phyloP scores from a whole-genome alignment of 2,888 invertebrate genomes.

The Operophtera brumata region DNA sequence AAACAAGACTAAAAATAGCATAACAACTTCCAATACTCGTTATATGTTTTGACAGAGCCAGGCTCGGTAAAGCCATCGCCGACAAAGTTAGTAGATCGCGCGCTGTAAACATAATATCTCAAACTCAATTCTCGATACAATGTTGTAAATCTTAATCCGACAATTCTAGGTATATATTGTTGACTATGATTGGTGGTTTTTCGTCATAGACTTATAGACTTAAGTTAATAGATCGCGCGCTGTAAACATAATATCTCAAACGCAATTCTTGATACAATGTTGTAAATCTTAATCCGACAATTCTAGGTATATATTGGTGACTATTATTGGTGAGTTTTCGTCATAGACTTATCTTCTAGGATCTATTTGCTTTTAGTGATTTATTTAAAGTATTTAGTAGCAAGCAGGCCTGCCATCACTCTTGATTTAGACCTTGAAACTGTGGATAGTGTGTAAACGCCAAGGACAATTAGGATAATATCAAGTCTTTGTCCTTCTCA shows the following conservation, averaged over 20 bases:
- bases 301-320: background rate
- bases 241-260: constrained; percentile 11
- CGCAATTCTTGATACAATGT: constrained; percentile 1
- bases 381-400: background rate
- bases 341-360: constrained; percentile 6
- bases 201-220: constrained; percentile 5
- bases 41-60: constrained; percentile 9
- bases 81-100: background rate
- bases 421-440: too few relatives aligned
- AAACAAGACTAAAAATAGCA: background rate
- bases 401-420: background rate
- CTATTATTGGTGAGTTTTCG: constrained; percentile 2
- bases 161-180: background rate
- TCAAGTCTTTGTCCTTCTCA: too few relatives aligned
- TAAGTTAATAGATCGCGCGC: too few relatives aligned
- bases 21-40: background rate
- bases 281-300: background rate
- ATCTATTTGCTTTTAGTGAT: constrained; percentile 8
- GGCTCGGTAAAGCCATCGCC: background rate
- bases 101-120: constrained; percentile 10
- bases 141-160: background rate
- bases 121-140: constrained; percentile 2
- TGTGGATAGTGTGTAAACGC: too few relatives aligned
- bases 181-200: constrained; percentile 1
- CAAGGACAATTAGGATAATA: too few relatives aligned